These are phyloP conservation scores for Drosophila biarmipes DNA, from an alignment of 1,140 invertebrate genomes.

Conservation along the genomic window DNA sequence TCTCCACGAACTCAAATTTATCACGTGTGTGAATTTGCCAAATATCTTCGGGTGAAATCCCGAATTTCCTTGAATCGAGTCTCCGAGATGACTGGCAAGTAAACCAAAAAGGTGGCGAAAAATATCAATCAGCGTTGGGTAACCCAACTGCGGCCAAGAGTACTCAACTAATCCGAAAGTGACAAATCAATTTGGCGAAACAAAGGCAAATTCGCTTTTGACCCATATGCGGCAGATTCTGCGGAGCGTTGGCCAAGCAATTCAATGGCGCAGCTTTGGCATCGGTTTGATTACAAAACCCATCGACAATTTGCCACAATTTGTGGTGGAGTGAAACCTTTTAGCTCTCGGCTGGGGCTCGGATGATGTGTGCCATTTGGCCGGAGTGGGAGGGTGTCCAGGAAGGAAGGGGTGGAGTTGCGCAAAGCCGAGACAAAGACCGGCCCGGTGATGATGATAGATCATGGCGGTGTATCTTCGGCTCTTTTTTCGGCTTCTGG, in stretches of 20 bases:
- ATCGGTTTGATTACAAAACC: constrained; percentile 65
- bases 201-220: constrained; percentile 15
- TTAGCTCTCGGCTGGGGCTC: constrained; percentile 51
- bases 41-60: constrained; percentile 1
- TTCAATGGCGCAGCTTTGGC: constrained; percentile 41
- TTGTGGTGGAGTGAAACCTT: constrained; percentile 55
- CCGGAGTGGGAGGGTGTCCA: background rate
- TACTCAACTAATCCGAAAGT: constrained; percentile 32
- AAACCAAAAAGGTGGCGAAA: constrained; percentile 18
- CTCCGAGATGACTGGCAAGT: constrained; percentile 47
- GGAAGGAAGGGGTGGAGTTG: constrained; percentile 47
- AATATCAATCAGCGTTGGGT: constrained; percentile 28
- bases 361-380: constrained; percentile 70
- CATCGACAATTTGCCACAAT: constrained; percentile 68
- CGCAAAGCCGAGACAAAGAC: constrained; percentile 58
- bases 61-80: constrained; percentile 33
- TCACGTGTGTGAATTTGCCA: background rate
- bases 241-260: constrained; percentile 12
- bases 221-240: constrained; percentile 30
- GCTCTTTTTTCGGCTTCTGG: constrained; percentile 21
- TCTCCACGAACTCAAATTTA: background rate
- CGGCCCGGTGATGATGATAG: constrained; percentile 39
- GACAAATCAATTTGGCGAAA: constrained; percentile 57
- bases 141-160: constrained; percentile 6
- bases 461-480: constrained; percentile 10